phyloP scores from a whole-genome alignment of 2,888 invertebrate species.

The Drosophila putrida region DNA sequence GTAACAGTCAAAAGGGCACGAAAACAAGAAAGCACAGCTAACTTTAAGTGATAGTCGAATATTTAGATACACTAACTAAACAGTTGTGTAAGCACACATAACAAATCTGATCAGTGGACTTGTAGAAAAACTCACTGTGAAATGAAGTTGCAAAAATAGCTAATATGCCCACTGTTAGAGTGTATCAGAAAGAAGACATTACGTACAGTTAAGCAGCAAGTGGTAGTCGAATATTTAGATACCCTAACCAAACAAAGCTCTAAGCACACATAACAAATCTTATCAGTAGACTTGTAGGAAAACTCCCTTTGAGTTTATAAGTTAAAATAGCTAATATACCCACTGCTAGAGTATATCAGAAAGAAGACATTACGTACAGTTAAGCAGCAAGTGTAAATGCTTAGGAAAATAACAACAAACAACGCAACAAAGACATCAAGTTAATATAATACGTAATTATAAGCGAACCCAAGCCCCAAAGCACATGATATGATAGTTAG shows the following conservation, averaged over 20 bases:
- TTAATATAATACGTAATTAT: conserved; percentile 69
- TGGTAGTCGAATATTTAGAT: too few relatives aligned
- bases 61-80: not conserved
- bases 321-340: not conserved
- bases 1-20: conserved; percentile 43
- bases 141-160: too few relatives aligned
- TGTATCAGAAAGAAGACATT: too few relatives aligned
- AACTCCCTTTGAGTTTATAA: too few relatives aligned
- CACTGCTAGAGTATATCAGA: conserved; percentile 7
- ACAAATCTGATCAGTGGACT: too few relatives aligned
- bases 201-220: conserved; percentile 20
- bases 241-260: too few relatives aligned
- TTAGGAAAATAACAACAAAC: conserved; percentile 21
- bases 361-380: conserved; percentile 55
- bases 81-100: too few relatives aligned
- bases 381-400: conserved; percentile 50
- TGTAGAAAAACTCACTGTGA: too few relatives aligned
- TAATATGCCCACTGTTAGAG: too few relatives aligned
- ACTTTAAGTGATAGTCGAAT: not conserved
- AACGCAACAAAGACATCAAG: conserved; percentile 42
- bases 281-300: too few relatives aligned
- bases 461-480: conserved; percentile 28
- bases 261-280: too few relatives aligned
- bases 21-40: conserved; percentile 34
- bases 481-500: conserved; percentile 7